These are phyloP conservation scores for Mirza zaza DNA, from an alignment of 2,113 vertebrate species.

Conservation along the genomic window DNA sequence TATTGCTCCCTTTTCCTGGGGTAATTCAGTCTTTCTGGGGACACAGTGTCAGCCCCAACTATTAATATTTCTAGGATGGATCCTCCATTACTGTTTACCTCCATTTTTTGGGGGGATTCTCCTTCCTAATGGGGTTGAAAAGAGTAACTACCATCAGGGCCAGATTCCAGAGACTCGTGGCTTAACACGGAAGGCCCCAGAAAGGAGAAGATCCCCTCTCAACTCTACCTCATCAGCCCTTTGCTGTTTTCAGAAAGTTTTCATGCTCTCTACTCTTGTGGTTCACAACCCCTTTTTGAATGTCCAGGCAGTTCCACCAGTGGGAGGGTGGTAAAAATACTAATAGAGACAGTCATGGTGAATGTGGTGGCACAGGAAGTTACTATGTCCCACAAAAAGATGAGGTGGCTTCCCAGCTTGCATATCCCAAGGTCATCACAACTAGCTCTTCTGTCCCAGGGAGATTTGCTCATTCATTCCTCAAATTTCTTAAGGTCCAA, in stretches of 20 bases:
- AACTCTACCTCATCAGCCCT: neutral
- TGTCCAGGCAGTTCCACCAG: no score
- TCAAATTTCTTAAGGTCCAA: neutral
- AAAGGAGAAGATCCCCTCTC: neutral
- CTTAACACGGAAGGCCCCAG: neutral
- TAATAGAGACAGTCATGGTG: no score
- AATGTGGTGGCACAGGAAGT: rapidly evolving
- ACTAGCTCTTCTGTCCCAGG: neutral
- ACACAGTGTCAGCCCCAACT: neutral
- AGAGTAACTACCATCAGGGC: neutral
- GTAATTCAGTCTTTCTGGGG: neutral
- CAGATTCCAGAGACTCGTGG: neutral
- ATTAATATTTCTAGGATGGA: neutral
- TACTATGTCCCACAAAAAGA: no score
- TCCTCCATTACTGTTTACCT: neutral
- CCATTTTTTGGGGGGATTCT: neutral
- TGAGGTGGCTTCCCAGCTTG: neutral
- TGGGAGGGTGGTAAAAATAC: neutral
- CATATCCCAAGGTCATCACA: neutral
- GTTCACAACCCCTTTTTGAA: neutral
- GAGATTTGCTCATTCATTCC: neutral
- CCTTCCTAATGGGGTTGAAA: neutral
- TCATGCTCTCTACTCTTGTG: no score
- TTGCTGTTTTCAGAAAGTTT: neutral
- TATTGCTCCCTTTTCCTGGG: neutral